Evolutionary conservation across 2,797 vertebrate genomes (phyloP).

Genomic region (Chloroceryle amazona): DNA sequence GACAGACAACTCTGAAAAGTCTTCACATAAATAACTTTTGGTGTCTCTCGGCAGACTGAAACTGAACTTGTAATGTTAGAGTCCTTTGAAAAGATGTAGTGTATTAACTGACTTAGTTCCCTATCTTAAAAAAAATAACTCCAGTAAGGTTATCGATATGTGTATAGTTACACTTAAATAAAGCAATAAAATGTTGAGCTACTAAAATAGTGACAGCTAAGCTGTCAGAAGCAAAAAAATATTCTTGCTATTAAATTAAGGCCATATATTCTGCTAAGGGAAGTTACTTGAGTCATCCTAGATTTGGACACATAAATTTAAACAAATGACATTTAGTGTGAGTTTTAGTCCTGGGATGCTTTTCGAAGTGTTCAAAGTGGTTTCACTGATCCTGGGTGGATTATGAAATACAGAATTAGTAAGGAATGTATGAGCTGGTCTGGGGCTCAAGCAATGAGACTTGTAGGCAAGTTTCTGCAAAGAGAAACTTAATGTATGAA

Average conservation of each 20-base stretch:
- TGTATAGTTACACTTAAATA: neutral
- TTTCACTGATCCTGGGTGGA: slow-evolving; percentile 30
- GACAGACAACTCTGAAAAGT: neutral
- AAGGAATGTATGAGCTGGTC: neutral
- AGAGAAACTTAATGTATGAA: neutral
- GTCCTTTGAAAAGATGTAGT: neutral
- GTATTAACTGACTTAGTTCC: neutral
- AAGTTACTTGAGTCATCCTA: slow-evolving; percentile 1
- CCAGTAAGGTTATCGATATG: neutral
- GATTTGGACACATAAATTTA: slow-evolving; percentile 24
- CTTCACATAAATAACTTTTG: neutral
- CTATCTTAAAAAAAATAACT: neutral
- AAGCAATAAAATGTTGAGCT: slow-evolving; percentile 7
- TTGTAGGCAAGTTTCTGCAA: neutral
- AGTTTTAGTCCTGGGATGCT: slow-evolving; percentile 26
- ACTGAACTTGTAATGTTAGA: neutral
- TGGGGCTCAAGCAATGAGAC: neutral
- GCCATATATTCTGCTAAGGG: neutral
- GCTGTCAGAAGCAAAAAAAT: neutral
- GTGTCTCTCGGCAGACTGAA: neutral
- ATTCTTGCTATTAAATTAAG: slow-evolving; percentile 20
- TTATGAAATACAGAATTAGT: neutral
- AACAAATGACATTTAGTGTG: slow-evolving; percentile 45
- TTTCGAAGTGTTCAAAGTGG: neutral
- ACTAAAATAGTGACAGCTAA: slow-evolving; percentile 1